These are phyloP conservation scores for Xanthia icteritia DNA, from an alignment of 2,888 invertebrate species.

Conservation along the genomic window DNA sequence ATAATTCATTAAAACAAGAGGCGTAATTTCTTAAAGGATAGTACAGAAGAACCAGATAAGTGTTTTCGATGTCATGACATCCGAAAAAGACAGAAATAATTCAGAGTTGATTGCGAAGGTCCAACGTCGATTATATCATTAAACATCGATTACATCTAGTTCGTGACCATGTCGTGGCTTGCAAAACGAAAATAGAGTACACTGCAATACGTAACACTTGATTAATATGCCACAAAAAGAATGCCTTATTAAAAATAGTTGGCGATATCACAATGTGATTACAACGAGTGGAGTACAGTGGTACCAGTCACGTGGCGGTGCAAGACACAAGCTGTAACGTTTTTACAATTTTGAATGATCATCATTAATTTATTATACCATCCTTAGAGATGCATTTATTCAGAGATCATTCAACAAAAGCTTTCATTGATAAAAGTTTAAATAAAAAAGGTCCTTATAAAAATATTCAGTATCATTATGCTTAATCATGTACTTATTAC, in stretches of 20 bases:
- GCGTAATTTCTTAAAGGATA: no score
- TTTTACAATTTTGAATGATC: neutral
- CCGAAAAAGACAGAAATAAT: conserved; percentile 13
- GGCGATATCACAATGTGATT: conserved; percentile 62
- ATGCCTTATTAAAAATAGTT: conserved; percentile 67
- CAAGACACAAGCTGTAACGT: conserved; percentile 42
- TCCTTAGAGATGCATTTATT: neutral
- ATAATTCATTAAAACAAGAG: neutral
- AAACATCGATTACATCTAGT: conserved; percentile 60
- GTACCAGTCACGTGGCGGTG: conserved; percentile 66
- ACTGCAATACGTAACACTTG: conserved; percentile 66
- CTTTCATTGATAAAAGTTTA: neutral
- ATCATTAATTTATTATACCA: neutral
- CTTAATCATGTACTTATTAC: neutral
- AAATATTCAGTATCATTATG: neutral
- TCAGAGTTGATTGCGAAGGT: conserved; percentile 44
- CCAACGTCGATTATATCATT: conserved; percentile 48
- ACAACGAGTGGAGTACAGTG: conserved; percentile 61
- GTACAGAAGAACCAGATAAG: neutral
- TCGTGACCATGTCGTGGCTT: conserved; percentile 55
- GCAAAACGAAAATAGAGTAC: conserved; percentile 59
- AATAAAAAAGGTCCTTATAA: neutral
- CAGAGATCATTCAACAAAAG: neutral
- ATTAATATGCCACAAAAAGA: conserved; percentile 68
- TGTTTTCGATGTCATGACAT: neutral